Conservation (phyloP, 2,797 vertebrate genomes). For the Orientallactaga sibirica region DNA sequence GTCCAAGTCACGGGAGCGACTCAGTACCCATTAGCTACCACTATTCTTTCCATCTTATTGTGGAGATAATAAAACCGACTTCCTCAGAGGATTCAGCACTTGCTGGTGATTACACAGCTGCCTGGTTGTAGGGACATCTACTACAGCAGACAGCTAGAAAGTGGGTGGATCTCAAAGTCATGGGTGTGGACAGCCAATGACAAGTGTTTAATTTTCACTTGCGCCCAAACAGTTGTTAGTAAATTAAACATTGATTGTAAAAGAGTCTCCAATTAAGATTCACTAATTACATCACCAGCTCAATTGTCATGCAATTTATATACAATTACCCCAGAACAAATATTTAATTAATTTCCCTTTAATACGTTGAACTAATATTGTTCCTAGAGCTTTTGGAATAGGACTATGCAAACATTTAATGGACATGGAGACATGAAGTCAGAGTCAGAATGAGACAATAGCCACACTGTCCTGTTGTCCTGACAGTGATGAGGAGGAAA, state of each 20-base stretch:
- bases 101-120: not conserved
- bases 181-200: constrained; percentile 65
- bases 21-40: not conserved
- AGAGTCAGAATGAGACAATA: constrained; percentile 77
- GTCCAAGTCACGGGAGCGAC: not conserved
- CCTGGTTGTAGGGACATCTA: not conserved
- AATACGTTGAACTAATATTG: constrained; percentile 84
- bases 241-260: constrained; percentile 85
- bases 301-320: constrained; percentile 84
- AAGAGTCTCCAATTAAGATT: constrained; percentile 84
- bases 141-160: not conserved
- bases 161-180: not conserved
- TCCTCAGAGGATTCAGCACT: not conserved
- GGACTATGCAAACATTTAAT: constrained; percentile 79
- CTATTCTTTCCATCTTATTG: constrained; percentile 3
- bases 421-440: constrained; percentile 74
- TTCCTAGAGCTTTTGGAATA: constrained; percentile 73
- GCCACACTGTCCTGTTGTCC: not conserved
- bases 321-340: constrained; percentile 86
- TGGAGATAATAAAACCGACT: constrained; percentile 31
- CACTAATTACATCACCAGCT: constrained; percentile 82
- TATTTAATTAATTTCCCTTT: constrained; percentile 86
- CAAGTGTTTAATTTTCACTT: constrained; percentile 79
- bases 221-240: constrained; percentile 81
- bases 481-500: not conserved